phyloP scores from a whole-genome alignment of 53 echinoderm and acorn worm species.

The Luidia sarsii region DNA sequence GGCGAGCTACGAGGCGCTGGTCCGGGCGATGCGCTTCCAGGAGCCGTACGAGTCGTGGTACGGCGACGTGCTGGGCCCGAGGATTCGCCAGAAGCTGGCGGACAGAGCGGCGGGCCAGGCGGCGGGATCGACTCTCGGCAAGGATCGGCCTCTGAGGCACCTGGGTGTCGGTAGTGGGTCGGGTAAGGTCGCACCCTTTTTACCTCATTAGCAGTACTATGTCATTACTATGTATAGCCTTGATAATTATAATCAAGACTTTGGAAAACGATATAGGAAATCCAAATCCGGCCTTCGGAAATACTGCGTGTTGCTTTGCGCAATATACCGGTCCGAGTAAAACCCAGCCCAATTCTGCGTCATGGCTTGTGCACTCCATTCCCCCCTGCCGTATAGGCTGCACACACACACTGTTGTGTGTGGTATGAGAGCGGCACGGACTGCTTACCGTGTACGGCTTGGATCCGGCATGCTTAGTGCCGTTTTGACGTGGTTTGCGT shows the following conservation, averaged over 20 bases:
- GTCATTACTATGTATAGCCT: background rate
- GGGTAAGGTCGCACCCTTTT: slow-evolving; percentile 3
- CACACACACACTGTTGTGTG: too few relatives aligned
- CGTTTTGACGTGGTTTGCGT: too few relatives aligned
- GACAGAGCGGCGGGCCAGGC: background rate
- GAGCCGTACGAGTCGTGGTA: slow-evolving; percentile 34
- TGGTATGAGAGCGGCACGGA: too few relatives aligned
- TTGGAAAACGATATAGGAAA: background rate
- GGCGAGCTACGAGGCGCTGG: slow-evolving; percentile 11
- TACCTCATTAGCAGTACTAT: background rate
- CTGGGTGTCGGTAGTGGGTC: slow-evolving; percentile 39
- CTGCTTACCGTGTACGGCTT: too few relatives aligned
- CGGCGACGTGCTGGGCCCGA: slow-evolving; percentile 4
- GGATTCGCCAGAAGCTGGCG: slow-evolving; percentile 6
- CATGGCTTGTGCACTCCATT: too few relatives aligned
- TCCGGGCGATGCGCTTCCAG: background rate
- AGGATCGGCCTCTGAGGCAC: background rate
- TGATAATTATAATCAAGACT: background rate
- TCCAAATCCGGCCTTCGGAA: background rate
- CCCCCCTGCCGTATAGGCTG: too few relatives aligned
- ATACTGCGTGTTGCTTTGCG: too few relatives aligned
- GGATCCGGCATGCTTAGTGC: too few relatives aligned
- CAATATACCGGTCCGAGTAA: too few relatives aligned
- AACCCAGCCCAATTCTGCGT: background rate
- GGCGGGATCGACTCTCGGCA: background rate